Conservation (phyloP, 2,797 vertebrate species). For the Lithobates sylvaticus region DNA sequence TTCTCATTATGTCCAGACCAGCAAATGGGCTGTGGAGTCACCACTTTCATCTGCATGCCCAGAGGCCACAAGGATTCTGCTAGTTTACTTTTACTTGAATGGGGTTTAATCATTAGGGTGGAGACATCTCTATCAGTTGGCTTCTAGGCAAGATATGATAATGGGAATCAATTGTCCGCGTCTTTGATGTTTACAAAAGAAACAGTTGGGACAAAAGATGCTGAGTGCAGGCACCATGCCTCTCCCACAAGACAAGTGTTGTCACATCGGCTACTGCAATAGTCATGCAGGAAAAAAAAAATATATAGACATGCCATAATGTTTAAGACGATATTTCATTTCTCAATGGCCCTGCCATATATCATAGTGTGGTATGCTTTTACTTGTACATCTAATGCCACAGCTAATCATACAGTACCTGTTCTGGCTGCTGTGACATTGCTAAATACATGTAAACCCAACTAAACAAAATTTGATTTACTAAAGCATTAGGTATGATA, state of each 20-base stretch:
- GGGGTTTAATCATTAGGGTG: slow-evolving; percentile 68
- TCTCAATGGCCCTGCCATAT: background rate
- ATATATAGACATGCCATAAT: too few species aligned
- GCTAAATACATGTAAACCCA: too few species aligned
- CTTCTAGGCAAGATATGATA: slow-evolving; percentile 66
- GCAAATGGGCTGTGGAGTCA: slow-evolving; percentile 59
- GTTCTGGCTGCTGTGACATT: too few species aligned
- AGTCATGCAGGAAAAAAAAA: too few species aligned
- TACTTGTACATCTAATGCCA: too few species aligned
- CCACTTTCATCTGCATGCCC: slow-evolving; percentile 59
- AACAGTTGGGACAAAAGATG: slow-evolving; percentile 8
- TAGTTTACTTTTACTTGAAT: slow-evolving; percentile 66
- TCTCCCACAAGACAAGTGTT: slow-evolving; percentile 11
- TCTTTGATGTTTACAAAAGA: slow-evolving; percentile 70
- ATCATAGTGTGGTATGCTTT: background rate
- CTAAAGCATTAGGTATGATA: too few species aligned
- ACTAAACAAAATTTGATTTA: too few species aligned
- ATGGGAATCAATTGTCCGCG: slow-evolving; percentile 63
- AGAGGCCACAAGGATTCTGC: slow-evolving; percentile 55
- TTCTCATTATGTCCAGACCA: slow-evolving; percentile 62
- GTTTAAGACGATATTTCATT: too few species aligned
- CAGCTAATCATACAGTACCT: too few species aligned
- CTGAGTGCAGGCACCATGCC: slow-evolving; percentile 28
- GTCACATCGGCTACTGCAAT: background rate
- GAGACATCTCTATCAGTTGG: slow-evolving; percentile 72